These are phyloP conservation scores for Chromis chromis DNA, from an alignment of 2,797 vertebrate genomes.

Conservation along the genomic window DNA sequence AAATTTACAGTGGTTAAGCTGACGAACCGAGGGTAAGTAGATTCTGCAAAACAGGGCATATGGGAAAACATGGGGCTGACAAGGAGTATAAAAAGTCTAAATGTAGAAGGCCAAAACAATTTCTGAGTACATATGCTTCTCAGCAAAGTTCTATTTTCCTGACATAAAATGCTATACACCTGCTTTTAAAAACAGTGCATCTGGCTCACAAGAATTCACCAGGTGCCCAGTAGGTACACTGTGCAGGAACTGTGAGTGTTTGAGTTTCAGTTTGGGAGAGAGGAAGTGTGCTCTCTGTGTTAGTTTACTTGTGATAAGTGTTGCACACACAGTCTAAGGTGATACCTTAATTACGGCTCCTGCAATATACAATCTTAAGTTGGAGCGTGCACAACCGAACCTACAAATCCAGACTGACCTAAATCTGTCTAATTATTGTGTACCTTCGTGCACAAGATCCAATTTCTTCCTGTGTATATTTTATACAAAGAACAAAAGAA, in stretches of 20 bases:
- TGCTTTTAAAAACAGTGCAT: not conserved
- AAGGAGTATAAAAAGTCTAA: not conserved
- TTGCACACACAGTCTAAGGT: not conserved
- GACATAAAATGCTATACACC: not conserved
- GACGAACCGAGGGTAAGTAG: conserved; percentile 51
- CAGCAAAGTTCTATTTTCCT: not conserved
- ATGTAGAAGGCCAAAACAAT: not conserved
- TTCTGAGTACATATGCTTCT: not conserved
- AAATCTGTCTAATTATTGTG: not conserved
- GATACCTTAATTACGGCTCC: conserved; percentile 6
- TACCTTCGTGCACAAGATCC: not conserved
- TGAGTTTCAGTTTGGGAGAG: conserved; percentile 6
- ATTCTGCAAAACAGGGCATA: not conserved
- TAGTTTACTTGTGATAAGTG: not conserved
- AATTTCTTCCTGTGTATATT: too few relatives aligned
- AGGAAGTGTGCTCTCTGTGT: conserved; percentile 3
- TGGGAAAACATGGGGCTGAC: not conserved
- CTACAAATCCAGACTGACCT: not conserved
- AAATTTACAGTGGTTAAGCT: conserved; percentile 58
- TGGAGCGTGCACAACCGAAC: not conserved
- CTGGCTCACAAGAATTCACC: conserved; percentile 50
- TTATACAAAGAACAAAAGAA: too few relatives aligned
- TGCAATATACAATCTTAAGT: not conserved
- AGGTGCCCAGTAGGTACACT: conserved; percentile 39
- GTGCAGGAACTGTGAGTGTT: conserved; percentile 8